Conservation (phyloP, 2,888 invertebrate genomes). For the Philonicus albiceps region DNA sequence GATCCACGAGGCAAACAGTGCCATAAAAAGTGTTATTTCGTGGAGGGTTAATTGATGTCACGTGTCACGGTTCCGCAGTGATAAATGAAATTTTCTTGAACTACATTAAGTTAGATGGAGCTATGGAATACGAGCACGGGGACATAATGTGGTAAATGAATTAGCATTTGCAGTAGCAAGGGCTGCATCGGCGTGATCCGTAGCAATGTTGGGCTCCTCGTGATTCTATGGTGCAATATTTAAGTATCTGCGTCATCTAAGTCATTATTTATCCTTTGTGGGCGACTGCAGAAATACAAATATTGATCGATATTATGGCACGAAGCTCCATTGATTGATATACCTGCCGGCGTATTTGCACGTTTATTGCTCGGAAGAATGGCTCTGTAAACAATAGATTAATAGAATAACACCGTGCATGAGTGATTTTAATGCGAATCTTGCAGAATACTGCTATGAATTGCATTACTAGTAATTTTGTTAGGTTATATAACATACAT, state of each 20-base stretch:
- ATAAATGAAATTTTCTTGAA: neutral
- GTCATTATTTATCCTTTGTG: slow-evolving; percentile 6
- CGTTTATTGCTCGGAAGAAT: slow-evolving; percentile 5
- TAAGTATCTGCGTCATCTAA: neutral
- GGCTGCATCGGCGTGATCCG: neutral
- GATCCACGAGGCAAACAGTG: neutral
- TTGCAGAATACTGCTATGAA: neutral
- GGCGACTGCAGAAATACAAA: neutral
- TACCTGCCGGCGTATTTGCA: neutral
- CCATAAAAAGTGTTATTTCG: neutral
- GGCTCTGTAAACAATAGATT: slow-evolving; percentile 4
- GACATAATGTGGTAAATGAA: slow-evolving; percentile 8
- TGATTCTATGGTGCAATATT: neutral
- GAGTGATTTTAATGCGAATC: slow-evolving; percentile 1
- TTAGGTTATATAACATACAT: neutral
- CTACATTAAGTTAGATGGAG: neutral
- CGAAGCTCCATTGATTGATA: neutral
- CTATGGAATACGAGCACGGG: neutral
- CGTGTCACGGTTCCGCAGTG: neutral
- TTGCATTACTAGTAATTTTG: neutral
- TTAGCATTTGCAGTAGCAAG: neutral
- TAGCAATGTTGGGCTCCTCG: neutral
- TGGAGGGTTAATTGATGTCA: neutral
- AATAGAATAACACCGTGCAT: slow-evolving; percentile 7
- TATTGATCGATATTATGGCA: slow-evolving; percentile 15